A percentile compares a stretch with the other conserved stretches of the same genome.
Conservation (phyloP, 1,140 invertebrate species). For the Psix sp. region DNA sequence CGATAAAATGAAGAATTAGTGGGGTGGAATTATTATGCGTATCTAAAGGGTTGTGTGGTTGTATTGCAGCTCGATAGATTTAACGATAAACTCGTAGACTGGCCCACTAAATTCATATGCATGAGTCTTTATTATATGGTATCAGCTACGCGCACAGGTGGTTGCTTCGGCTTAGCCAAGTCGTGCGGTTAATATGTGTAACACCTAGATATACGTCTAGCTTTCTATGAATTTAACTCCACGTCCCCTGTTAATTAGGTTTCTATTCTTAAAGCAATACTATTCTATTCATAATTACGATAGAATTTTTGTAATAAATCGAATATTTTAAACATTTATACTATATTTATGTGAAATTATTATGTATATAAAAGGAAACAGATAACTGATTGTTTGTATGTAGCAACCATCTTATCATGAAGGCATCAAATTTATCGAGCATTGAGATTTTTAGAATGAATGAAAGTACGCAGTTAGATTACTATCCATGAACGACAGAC, state of each 20-base stretch:
- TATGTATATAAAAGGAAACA: too few relatives aligned
- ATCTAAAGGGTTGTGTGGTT: conserved; percentile 67
- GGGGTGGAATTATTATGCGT: conserved; percentile 60
- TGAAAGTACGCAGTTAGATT: too few relatives aligned
- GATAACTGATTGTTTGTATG: too few relatives aligned
- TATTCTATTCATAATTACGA: too few relatives aligned
- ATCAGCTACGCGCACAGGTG: conserved; percentile 76
- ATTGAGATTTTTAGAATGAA: too few relatives aligned
- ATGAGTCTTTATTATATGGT: conserved; percentile 75
- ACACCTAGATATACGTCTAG: conserved; percentile 47
- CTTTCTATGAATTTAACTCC: conserved; percentile 18
- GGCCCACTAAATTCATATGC: conserved; percentile 74
- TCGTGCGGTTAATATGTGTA: conserved; percentile 49
- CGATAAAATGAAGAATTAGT: conserved; percentile 36
- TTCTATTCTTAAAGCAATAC: too few relatives aligned
- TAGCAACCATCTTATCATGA: too few relatives aligned
- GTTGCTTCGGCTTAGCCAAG: conserved; percentile 65
- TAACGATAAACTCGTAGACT: conserved; percentile 66
- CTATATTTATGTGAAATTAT: too few relatives aligned
- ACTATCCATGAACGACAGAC: too few relatives aligned
- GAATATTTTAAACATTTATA: too few relatives aligned
- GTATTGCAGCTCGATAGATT: conserved; percentile 66
- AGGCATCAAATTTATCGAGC: too few relatives aligned
- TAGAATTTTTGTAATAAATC: too few relatives aligned
- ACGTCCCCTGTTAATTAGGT: conserved; percentile 2